Conservation (phyloP, 2,797 vertebrate genomes). For the Ceryle rudis region DNA sequence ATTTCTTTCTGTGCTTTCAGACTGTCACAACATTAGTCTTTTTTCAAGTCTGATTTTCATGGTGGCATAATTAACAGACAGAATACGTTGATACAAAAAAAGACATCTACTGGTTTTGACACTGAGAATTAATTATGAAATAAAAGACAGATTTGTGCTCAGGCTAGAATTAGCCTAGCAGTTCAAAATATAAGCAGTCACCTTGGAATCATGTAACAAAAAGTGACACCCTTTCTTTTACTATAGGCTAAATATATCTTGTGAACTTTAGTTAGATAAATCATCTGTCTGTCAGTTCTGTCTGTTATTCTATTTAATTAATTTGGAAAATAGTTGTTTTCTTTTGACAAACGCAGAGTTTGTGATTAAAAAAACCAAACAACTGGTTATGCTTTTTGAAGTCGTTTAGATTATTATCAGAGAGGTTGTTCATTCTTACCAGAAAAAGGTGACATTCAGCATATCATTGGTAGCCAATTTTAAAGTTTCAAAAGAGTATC, state of each 20-base stretch:
- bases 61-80: constrained; percentile 75
- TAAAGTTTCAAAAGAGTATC: constrained; percentile 71
- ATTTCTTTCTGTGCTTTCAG: background rate
- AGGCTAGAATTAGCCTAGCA: constrained; percentile 77
- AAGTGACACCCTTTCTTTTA: constrained; percentile 76
- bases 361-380: constrained; percentile 69
- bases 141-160: constrained; percentile 81
- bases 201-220: constrained; percentile 77
- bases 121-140: constrained; percentile 81
- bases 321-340: constrained; percentile 72
- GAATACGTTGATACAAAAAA: constrained; percentile 63
- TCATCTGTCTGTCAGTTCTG: constrained; percentile 62
- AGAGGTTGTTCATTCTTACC: constrained; percentile 89
- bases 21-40: background rate
- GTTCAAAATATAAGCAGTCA: constrained; percentile 80
- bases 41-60: constrained; percentile 51
- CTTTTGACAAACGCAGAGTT: constrained; percentile 71
- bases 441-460: constrained; percentile 88
- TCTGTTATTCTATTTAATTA: constrained; percentile 72
- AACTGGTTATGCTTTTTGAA: constrained; percentile 58
- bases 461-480: constrained; percentile 65
- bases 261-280: constrained; percentile 73
- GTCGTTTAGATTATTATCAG: constrained; percentile 91
- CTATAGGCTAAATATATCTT: constrained; percentile 67
- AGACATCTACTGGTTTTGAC: constrained; percentile 77